Evolutionary conservation across 2,113 vertebrate genomes (phyloP), one percentile per base, ranked within the genome.

Genomic region (Aphelocoma coerulescens): DNA sequence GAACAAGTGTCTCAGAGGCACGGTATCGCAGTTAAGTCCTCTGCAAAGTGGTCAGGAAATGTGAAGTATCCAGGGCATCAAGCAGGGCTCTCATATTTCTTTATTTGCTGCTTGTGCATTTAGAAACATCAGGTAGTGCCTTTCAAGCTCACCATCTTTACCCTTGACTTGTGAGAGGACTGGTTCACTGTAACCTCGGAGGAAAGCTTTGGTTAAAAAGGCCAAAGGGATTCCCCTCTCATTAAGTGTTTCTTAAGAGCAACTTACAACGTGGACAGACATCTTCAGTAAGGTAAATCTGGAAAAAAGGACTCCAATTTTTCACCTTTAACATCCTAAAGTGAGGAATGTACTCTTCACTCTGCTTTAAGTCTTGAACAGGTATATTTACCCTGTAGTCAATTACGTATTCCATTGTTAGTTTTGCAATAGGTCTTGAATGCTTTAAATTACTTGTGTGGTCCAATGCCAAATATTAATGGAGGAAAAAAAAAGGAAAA

Each of bases 401-500:
- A 54, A 28, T 37, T 54, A n/a, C 1, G 1, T 51, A 51, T 59
- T 65, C 19, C 46, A 33, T 14, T 1, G 0, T 41, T 79, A 51
- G 43, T 49, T 85, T 78, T 90, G 13, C 51, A 71, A 35, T 35
- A 57, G 20, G 7, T 49, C 39, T 76, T 35, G 20, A 39, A 68
- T 51, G 28, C 22, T 81, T 79, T 21, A 26, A 81, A 78, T 43
- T 5, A 7, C 61, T 78, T 85, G 10, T 71, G 62, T 54, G 27
- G 41, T 48, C 44, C 35, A 73, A 65, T 55, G 27, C 4, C 58
- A 93, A 88, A 65, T n/a, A 58, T 22, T 67, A 61, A 72, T 18
- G 4, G 0, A 3, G 41, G 44, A 52, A 22, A 17, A 17, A 17
- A 6, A 3, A 7, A 30, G 32, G 1, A 11, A 32, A 32, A 49